These are phyloP conservation scores for Sycophila texana DNA, from an alignment of 2,888 invertebrate genomes.

Conservation along the genomic window DNA sequence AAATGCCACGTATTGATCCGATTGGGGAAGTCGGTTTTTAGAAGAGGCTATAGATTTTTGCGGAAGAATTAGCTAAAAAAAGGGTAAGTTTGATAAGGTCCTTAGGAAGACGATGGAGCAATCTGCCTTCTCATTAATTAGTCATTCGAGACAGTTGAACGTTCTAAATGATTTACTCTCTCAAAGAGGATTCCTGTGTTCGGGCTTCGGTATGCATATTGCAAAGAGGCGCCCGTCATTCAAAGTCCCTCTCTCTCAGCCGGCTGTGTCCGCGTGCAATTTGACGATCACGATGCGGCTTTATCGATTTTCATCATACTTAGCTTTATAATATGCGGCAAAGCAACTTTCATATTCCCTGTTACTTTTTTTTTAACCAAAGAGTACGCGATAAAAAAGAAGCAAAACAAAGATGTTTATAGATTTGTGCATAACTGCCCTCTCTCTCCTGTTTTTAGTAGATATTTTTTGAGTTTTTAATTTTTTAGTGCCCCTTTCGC, in stretches of 20 bases:
- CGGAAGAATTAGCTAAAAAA: neutral
- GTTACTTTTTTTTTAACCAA: neutral
- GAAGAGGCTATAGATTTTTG: neutral
- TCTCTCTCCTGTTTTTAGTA: too few species aligned
- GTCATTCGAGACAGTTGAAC: slow-evolving; percentile 69
- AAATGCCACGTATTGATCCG: too few species aligned
- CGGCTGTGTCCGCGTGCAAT: slow-evolving; percentile 27
- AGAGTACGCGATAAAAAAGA: too few species aligned
- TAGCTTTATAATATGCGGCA: too few species aligned
- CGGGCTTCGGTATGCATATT: slow-evolving; percentile 72
- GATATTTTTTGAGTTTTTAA: too few species aligned
- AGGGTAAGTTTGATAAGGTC: neutral
- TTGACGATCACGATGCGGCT: slow-evolving; percentile 45
- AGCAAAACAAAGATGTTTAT: too few species aligned
- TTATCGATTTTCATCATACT: slow-evolving; percentile 29
- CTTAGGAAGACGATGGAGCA: slow-evolving; percentile 57
- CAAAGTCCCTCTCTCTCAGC: slow-evolving; percentile 60
- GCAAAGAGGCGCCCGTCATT: slow-evolving; percentile 72
- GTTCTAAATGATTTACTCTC: slow-evolving; percentile 70
- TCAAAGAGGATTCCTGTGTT: slow-evolving; percentile 74
- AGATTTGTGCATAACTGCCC: too few species aligned
- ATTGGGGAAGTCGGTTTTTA: too few species aligned
- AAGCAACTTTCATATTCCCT: too few species aligned
- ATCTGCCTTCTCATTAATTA: slow-evolving; percentile 66
- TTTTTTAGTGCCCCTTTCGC: too few species aligned